phyloP scores from a whole-genome alignment of 2,797 vertebrate genomes.

The Dallia pectoralis region DNA sequence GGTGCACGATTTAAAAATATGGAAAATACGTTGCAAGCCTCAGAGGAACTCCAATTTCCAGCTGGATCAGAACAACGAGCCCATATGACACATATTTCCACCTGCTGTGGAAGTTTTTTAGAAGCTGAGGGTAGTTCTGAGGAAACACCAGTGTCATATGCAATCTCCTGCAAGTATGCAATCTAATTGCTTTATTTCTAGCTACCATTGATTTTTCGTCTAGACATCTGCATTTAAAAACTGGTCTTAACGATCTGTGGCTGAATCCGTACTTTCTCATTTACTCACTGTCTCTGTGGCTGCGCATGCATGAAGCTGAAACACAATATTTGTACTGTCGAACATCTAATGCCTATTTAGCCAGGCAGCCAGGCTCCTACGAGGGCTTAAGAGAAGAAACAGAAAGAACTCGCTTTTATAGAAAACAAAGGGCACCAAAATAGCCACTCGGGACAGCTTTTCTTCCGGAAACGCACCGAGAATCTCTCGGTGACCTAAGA shows the following conservation, averaged over 20 bases:
- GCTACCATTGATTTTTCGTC: too few relatives aligned
- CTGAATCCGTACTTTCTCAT: too few relatives aligned
- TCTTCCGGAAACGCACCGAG: too few relatives aligned
- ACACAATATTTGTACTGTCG: not conserved
- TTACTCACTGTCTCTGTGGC: too few relatives aligned
- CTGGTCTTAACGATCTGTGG: too few relatives aligned
- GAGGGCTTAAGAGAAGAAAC: not conserved
- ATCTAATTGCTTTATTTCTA: too few relatives aligned
- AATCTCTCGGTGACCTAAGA: too few relatives aligned
- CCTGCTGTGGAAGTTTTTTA: not conserved
- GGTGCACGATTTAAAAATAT: slow-evolving; percentile 18
- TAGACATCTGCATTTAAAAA: too few relatives aligned
- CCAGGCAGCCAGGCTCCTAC: not conserved
- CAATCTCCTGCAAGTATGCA: too few relatives aligned
- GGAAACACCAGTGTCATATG: too few relatives aligned
- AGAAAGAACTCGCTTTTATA: not conserved
- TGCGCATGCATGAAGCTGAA: too few relatives aligned
- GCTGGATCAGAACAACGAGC: slow-evolving; percentile 4
- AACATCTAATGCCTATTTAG: not conserved
- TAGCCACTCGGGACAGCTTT: too few relatives aligned
- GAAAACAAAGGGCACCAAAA: not conserved
- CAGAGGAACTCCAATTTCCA: not conserved
- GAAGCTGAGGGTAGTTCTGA: not conserved
- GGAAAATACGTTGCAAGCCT: slow-evolving; percentile 32
- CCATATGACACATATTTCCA: not conserved